phyloP scores from a whole-genome alignment of 1,140 invertebrate genomes.

The Penaeus vannamei region DNA sequence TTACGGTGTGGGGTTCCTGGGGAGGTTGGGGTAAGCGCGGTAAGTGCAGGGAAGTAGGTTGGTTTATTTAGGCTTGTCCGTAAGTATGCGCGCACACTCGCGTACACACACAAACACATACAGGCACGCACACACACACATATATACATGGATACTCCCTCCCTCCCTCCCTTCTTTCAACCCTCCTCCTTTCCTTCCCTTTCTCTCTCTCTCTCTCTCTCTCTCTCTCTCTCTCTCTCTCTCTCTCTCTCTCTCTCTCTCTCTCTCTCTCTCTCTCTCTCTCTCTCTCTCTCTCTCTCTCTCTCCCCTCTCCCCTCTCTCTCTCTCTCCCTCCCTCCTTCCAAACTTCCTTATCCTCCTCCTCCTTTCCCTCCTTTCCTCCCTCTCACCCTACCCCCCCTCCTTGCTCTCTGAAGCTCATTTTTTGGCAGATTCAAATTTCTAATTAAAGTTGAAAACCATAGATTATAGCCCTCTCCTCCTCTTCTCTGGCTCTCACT shows the following conservation, averaged over 20 bases:
- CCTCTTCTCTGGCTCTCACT: neutral
- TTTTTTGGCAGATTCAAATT: neutral
- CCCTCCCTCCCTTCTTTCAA: neutral
- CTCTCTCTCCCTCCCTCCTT: neutral
- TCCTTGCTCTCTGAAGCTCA: too few species aligned
- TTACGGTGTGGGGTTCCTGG: too few species aligned
- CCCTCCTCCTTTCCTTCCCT: neutral
- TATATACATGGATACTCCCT: neutral
- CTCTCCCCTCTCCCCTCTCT: neutral
- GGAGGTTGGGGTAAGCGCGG: too few species aligned
- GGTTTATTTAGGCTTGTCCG: too few species aligned
- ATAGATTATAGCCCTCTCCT: neutral
- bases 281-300: neutral
- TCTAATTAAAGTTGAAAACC: too few species aligned
- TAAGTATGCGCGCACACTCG: neutral
- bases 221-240: constrained; percentile 24
- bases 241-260: neutral
- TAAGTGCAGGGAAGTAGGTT: too few species aligned
- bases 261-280: too few species aligned
- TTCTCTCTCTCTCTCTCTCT: constrained; percentile 3
- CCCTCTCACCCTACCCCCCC: neutral
- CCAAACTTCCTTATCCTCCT: neutral
- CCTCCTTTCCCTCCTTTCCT: neutral
- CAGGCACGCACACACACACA: neutral
- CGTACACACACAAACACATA: neutral